These are phyloP conservation scores for Pseudorectes ferrugineus DNA, from an alignment of 2,113 vertebrate genomes.

Conservation along the genomic window DNA sequence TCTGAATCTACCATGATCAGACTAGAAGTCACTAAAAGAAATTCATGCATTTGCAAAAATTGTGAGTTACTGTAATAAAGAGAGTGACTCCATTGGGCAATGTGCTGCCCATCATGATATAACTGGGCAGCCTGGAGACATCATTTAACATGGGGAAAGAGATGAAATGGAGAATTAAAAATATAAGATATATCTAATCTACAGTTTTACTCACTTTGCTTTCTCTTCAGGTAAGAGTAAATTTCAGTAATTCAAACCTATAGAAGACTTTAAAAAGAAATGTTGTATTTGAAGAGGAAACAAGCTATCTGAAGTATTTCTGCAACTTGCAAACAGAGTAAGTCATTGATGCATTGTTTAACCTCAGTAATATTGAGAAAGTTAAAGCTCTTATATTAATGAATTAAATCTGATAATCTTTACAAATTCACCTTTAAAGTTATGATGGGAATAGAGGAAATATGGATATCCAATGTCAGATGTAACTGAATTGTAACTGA, in stretches of 20 bases:
- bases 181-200: neutral
- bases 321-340: neutral
- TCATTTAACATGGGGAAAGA: neutral
- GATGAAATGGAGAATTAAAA: neutral
- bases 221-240: neutral
- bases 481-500: neutral
- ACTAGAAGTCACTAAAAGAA: neutral
- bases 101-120: neutral
- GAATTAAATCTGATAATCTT: neutral
- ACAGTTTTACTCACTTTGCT: neutral
- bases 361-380: neutral
- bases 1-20: neutral
- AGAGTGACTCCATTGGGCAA: neutral
- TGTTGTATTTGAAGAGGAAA: neutral
- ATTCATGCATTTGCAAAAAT: neutral
- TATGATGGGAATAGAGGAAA: neutral
- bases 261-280: neutral
- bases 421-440: neutral
- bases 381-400: neutral
- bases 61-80: neutral
- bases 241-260: neutral
- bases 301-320: neutral
- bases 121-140: neutral
- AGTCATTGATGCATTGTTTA: neutral
- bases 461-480: neutral